These are phyloP conservation scores for Aphaenogaster rudis DNA, from an alignment of 1,140 invertebrate genomes.

Conservation along the genomic window DNA sequence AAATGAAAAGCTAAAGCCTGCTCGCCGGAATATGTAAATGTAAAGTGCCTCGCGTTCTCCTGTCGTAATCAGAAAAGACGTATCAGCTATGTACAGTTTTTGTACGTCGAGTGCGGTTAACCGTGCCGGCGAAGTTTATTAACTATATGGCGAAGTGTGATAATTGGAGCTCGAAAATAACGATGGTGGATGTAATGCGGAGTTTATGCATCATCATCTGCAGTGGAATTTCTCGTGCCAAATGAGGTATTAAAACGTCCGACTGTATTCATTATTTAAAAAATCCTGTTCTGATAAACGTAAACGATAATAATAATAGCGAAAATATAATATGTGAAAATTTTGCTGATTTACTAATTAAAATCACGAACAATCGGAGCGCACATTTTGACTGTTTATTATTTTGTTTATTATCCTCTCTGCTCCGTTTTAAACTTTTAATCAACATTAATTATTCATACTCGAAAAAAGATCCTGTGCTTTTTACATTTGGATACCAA, in stretches of 20 bases:
- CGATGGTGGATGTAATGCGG: background rate
- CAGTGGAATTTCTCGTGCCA: background rate
- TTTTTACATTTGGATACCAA: background rate
- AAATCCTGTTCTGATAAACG: background rate
- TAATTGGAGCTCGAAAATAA: constrained; percentile 32
- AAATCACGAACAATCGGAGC: background rate
- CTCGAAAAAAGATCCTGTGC: background rate
- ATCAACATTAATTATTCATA: background rate
- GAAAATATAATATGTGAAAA: background rate
- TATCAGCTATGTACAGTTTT: constrained; percentile 60
- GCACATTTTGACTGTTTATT: background rate
- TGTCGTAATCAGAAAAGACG: constrained; percentile 49
- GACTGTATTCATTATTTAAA: constrained; percentile 4
- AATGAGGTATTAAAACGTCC: background rate
- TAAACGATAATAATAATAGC: background rate
- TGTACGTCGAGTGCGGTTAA: constrained; percentile 53
- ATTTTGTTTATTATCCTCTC: background rate
- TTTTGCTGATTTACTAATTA: constrained; percentile 6
- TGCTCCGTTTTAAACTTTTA: background rate
- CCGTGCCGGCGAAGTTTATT: constrained; percentile 23
- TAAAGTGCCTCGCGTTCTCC: constrained; percentile 41
- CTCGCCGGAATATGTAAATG: constrained; percentile 51
- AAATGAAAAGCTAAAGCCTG: constrained; percentile 61
- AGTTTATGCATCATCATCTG: background rate
- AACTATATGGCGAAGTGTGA: constrained; percentile 29